Conservation (phyloP, 35 echinoderm and acorn worm species). For the Holothuria glaberrima region DNA sequence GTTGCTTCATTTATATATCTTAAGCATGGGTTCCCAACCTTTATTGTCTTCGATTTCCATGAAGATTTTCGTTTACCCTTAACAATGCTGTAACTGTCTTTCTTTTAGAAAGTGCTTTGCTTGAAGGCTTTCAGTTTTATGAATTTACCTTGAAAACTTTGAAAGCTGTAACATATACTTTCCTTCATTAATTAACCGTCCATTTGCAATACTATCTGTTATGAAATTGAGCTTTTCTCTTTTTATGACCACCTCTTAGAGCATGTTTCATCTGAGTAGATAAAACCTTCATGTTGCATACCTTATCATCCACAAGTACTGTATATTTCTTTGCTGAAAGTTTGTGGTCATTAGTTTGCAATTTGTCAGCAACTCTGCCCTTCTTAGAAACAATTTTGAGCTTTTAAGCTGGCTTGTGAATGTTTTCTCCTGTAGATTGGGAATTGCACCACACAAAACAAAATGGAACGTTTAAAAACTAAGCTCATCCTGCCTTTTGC, state of each 20-base stretch:
- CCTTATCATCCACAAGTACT: no score
- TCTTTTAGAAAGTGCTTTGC: background rate
- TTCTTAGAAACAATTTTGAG: background rate
- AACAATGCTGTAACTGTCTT: background rate
- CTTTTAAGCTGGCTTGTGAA: background rate
- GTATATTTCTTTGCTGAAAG: no score
- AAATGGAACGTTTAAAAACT: background rate
- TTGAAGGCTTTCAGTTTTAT: background rate
- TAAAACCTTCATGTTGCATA: background rate
- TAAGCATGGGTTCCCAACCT: background rate
- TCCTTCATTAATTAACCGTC: no score
- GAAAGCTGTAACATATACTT: background rate
- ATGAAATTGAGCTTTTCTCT: background rate
- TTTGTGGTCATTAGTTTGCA: background rate
- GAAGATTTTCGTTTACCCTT: background rate
- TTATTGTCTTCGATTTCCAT: background rate
- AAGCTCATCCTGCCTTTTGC: background rate
- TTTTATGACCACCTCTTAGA: background rate
- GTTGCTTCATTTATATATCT: background rate
- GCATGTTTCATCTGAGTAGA: slow-evolving; percentile 3
- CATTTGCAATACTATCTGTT: no score
- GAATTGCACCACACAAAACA: background rate
- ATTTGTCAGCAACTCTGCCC: background rate
- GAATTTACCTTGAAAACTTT: background rate
- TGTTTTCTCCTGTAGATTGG: background rate